phyloP scores from a whole-genome alignment of 2,113 vertebrate genomes.

The Trachemys scripta region DNA sequence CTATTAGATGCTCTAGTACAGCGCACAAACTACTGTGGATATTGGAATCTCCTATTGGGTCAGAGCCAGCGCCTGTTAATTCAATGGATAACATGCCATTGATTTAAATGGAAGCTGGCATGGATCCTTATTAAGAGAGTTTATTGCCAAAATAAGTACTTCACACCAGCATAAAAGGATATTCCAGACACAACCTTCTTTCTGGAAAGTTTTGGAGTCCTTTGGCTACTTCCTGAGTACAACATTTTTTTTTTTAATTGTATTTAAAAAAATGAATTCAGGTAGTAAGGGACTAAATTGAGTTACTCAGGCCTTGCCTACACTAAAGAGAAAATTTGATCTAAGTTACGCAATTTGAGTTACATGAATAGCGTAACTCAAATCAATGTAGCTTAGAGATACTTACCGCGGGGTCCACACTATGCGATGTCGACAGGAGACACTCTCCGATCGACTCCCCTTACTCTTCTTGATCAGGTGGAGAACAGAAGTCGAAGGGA shows the following conservation, averaged over 20 bases:
- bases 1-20: neutral
- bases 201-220: neutral
- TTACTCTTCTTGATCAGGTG: no score
- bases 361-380: no score
- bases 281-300: neutral
- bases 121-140: neutral
- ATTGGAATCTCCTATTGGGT: neutral
- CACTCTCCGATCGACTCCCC: no score
- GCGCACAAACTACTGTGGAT: neutral
- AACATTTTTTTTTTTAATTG: neutral
- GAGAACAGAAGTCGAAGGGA: no score
- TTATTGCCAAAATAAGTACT: neutral
- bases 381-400: no score
- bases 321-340: no score
- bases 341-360: no score
- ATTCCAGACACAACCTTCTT: neutral
- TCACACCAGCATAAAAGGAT: neutral
- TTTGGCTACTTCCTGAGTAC: neutral
- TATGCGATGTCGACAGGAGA: no score
- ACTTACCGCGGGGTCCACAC: no score
- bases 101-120: neutral
- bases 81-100: neutral
- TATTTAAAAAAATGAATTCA: constrained; percentile 24
- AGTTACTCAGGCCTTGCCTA: neutral
- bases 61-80: neutral